Evolutionary conservation across 92 coral and sea anemone genomes (phyloP), one percentile per base, ranked within the genome.

Genomic region (Epizoanthus scotinus): DNA sequence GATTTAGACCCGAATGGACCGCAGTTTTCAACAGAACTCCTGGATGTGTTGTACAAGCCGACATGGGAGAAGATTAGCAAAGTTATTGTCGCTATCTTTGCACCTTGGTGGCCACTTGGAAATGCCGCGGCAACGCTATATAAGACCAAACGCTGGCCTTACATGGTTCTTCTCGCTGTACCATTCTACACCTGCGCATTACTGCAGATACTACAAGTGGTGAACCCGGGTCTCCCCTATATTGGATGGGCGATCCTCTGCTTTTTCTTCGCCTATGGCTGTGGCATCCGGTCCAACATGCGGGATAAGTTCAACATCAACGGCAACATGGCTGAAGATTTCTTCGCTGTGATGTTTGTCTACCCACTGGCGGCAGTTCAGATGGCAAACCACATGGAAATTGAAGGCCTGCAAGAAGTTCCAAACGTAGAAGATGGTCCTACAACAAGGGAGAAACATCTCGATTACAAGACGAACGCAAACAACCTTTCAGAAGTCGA

Each of bases 91-190:
- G 98, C 98, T 40, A 34, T 86, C 36, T 52, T 90, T 65, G 90
- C 87, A 2, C 98, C 98, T 0, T 93, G 98, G 98, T 88, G 71
- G 81, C 94, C 94, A 20, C 85, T 91, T 59, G 98, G 98, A 19
- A 78, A 71, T 8, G 94, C 95, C 6, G 93, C 90, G 44, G 83
- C 77, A 44, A 87, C 70, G 79, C 66, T 84, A 15, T 64, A 85
- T 15, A 66, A 78, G 7, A 59, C 83, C 28, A 74, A 24, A 14
- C 83, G 80, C 3, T 84, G 79, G 74, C 77, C 78, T 3, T 65
- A 82, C 36, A 81, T 84, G 84, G 40, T 85, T 44, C 31, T 78
- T 24, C 62, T 90, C 57, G 97, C 91, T 14, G 19, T 85, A 21
- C 88, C 93, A 10, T 92, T 92, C 82, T 90, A 92, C 67, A 71